Evolutionary conservation across 2,797 vertebrate genomes (phyloP).

Genomic region (Sciurus vulgaris): DNA sequence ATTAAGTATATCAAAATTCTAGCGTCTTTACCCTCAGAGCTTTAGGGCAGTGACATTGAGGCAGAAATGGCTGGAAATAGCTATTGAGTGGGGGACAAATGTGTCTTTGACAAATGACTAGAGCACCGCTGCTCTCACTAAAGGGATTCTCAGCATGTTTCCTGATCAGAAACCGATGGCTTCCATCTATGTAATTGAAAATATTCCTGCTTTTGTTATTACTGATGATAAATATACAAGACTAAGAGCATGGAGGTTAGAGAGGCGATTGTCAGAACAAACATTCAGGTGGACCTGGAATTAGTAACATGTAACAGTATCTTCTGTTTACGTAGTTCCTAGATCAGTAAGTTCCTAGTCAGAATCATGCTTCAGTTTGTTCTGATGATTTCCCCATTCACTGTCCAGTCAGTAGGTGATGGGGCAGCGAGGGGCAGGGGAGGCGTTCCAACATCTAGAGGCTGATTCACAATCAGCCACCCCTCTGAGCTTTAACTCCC

Average conservation of each 20-base stretch:
- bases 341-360: not conserved
- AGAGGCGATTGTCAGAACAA: not conserved
- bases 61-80: slow-evolving; percentile 52
- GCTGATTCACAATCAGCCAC: not conserved
- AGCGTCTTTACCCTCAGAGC: slow-evolving; percentile 36
- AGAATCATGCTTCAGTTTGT: not conserved
- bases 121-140: not conserved
- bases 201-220: slow-evolving; percentile 17
- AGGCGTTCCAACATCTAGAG: not conserved
- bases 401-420: not conserved
- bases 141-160: slow-evolving; percentile 42
- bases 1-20: slow-evolving; percentile 60
- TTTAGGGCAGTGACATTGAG: slow-evolving; percentile 48
- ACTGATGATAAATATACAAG: not conserved
- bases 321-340: not conserved
- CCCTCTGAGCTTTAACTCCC: not conserved
- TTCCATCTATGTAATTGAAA: slow-evolving; percentile 28
- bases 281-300: not conserved
- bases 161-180: slow-evolving; percentile 41
- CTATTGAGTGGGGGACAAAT: not conserved
- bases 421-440: no score
- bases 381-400: not conserved
- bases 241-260: not conserved
- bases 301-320: not conserved
- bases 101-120: slow-evolving; percentile 48